phyloP scores from a whole-genome alignment of 2,113 vertebrate genomes.

The Stigmatopora argus region DNA sequence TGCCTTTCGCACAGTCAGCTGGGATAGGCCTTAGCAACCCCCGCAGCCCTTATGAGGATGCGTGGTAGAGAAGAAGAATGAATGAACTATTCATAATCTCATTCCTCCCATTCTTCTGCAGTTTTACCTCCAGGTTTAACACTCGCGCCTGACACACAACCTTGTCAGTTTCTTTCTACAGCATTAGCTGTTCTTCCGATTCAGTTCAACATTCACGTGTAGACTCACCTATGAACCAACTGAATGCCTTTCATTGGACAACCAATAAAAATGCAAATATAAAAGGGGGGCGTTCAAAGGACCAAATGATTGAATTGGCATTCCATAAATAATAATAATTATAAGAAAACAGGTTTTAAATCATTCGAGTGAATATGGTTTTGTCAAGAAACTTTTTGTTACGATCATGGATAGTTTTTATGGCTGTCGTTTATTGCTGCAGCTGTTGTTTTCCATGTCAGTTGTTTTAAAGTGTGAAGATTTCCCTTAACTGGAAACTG shows the following conservation, averaged over 20 bases:
- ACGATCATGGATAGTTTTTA: conserved; percentile 56
- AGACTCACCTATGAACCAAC: not conserved
- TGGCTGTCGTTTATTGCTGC: conserved; percentile 59
- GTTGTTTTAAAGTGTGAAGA: conserved; percentile 56
- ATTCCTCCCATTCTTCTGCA: no score
- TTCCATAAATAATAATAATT: conserved; percentile 19
- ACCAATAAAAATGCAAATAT: conserved; percentile 18
- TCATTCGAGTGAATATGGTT: conserved; percentile 39
- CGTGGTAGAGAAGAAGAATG: no score
- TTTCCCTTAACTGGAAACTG: conserved; percentile 49
- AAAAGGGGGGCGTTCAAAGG: conserved; percentile 15
- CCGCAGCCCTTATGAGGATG: no score
- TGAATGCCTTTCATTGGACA: not conserved
- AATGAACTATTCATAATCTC: no score
- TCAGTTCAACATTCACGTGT: not conserved
- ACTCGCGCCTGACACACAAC: no score
- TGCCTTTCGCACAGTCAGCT: no score
- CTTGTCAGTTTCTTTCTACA: not conserved
- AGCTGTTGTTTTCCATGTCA: conserved; percentile 65
- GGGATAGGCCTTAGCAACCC: no score
- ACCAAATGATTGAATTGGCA: conserved; percentile 23
- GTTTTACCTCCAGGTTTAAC: no score
- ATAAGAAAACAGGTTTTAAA: conserved; percentile 27
- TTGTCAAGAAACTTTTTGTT: conserved; percentile 40
- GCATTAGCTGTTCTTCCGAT: not conserved